phyloP scores from a whole-genome alignment of 2,113 vertebrate species.

The Limnothrissa miodon region DNA sequence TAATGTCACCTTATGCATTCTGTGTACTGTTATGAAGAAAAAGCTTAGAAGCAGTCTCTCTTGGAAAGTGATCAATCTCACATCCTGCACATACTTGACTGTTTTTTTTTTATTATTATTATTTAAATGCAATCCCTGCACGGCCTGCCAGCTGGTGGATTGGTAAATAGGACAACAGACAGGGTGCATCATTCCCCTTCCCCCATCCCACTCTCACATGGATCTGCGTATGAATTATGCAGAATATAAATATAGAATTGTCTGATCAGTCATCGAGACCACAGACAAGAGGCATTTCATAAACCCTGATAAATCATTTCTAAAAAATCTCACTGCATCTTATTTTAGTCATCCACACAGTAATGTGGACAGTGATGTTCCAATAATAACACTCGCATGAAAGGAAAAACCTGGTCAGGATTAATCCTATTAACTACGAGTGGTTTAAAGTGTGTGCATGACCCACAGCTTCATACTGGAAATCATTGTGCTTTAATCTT shows the following conservation, averaged over 20 bases:
- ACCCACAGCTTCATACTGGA: background rate
- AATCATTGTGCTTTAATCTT: background rate
- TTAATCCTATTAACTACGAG: background rate
- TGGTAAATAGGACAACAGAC: constrained; percentile 38
- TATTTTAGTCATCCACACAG: background rate
- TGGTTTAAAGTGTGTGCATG: background rate
- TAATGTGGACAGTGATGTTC: background rate
- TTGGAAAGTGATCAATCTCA: constrained; percentile 33
- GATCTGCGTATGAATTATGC: constrained; percentile 27
- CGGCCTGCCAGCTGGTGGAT: constrained; percentile 33
- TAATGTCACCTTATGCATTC: constrained; percentile 35
- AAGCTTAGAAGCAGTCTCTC: constrained; percentile 25
- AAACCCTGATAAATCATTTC: constrained; percentile 26
- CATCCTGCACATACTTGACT: constrained; percentile 27
- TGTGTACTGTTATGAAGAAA: constrained; percentile 23
- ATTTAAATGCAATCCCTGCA: constrained; percentile 30
- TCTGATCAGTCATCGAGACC: background rate
- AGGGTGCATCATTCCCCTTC: background rate
- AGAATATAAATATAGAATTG: constrained; percentile 19
- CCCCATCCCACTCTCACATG: constrained; percentile 23
- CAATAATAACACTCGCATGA: background rate
- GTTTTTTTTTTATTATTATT: too few relatives aligned
- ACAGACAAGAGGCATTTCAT: constrained; percentile 20
- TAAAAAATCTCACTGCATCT: background rate
- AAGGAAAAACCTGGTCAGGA: background rate